Evolutionary conservation across 2,888 invertebrate genomes (phyloP).

Genomic region (Drosophila differens): DNA sequence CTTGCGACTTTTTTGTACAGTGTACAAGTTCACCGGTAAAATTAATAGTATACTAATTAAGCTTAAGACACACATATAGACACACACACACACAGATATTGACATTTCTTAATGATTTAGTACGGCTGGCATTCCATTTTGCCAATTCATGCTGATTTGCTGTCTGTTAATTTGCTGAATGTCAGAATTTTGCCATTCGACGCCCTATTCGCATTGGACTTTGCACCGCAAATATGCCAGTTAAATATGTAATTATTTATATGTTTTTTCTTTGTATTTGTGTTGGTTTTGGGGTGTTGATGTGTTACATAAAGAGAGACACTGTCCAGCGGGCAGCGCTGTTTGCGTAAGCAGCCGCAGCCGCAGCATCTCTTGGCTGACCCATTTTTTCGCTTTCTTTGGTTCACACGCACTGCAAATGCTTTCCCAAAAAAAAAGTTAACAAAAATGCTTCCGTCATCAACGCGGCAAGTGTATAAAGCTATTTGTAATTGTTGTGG

Average conservation of each 20-base stretch:
- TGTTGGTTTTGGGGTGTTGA: conserved; percentile 11
- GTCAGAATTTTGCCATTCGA: conserved; percentile 57
- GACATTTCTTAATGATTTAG: background rate
- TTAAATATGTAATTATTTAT: conserved; percentile 60
- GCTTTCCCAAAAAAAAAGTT: conserved; percentile 65
- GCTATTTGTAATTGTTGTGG: conserved; percentile 74
- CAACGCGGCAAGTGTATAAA: conserved; percentile 71
- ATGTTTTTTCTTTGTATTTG: conserved; percentile 4
- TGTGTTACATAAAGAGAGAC: conserved; percentile 56
- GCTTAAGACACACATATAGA: conserved; percentile 12
- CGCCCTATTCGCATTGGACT: conserved; percentile 52
- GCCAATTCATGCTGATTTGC: conserved; percentile 63
- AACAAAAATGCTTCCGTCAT: conserved; percentile 79
- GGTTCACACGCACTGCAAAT: conserved; percentile 77
- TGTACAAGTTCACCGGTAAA: background rate
- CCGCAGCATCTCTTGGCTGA: conserved; percentile 61
- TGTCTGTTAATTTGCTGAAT: conserved; percentile 35
- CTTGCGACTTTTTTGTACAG: background rate
- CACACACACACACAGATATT: background rate
- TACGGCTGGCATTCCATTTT: conserved; percentile 25
- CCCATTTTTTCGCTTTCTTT: conserved; percentile 73
- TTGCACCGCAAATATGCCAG: conserved; percentile 59
- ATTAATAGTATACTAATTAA: conserved; percentile 46
- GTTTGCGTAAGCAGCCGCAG: conserved; percentile 66
- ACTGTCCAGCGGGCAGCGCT: conserved; percentile 27